Evolutionary conservation across 2,113 vertebrate genomes (phyloP).

Genomic region (Ia io): DNA sequence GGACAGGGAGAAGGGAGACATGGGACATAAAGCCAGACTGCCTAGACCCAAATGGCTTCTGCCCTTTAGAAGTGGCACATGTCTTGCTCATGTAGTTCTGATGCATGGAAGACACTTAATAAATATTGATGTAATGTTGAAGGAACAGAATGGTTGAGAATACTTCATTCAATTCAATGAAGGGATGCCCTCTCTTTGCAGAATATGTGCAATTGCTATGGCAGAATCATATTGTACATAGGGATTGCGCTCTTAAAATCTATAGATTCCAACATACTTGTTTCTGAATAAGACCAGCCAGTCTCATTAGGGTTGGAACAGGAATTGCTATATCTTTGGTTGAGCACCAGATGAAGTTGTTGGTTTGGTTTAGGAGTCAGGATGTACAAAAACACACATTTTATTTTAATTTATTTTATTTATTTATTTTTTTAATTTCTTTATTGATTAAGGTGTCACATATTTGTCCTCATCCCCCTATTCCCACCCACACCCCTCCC

Average conservation of each 20-base stretch:
- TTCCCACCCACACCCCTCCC: no score
- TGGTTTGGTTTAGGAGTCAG: background rate
- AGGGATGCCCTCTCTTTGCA: background rate
- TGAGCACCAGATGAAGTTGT: background rate
- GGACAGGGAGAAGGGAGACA: background rate
- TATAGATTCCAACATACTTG: background rate
- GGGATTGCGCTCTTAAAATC: background rate
- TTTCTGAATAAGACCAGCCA: background rate
- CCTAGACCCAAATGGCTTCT: background rate
- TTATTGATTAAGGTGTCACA: no score
- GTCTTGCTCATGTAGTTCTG: background rate
- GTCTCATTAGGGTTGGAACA: background rate
- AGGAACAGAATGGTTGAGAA: background rate
- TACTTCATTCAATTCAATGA: background rate
- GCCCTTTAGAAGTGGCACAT: background rate
- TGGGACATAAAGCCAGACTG: background rate
- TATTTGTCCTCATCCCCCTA: no score
- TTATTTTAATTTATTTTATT: no score
- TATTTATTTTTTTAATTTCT: no score
- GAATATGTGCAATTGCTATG: background rate
- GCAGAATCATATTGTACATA: background rate
- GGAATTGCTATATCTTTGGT: background rate
- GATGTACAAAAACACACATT: background rate
- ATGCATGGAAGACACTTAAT: background rate
- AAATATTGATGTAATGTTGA: background rate